Conservation (phyloP, 2,797 vertebrate species). For the Falco columbarius region DNA sequence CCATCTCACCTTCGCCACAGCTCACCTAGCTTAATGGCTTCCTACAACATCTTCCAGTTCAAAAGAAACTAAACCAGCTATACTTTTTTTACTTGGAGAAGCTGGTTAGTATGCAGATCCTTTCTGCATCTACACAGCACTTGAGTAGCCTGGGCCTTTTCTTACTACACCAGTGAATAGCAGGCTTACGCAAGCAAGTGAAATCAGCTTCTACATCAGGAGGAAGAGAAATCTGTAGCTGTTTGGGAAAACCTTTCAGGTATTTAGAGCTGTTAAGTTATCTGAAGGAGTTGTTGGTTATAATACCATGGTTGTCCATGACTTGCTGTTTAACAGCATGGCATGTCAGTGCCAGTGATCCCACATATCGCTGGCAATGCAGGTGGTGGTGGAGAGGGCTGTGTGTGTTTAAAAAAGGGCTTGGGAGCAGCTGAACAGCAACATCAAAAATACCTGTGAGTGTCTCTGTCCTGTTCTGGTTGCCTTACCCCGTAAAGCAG, state of each 20-base stretch:
- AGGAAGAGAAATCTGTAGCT: conserved; percentile 61
- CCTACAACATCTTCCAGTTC: conserved; percentile 31
- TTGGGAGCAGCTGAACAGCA: background rate
- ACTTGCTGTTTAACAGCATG: background rate
- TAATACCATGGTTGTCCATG: background rate
- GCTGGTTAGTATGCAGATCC: conserved; percentile 39
- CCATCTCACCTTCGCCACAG: background rate
- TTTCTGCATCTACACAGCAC: conserved; percentile 51
- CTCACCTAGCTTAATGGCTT: conserved; percentile 43
- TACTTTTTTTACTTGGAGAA: conserved; percentile 35
- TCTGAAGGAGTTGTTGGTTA: conserved; percentile 15
- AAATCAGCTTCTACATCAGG: conserved; percentile 51
- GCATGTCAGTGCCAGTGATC: background rate
- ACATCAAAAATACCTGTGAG: background rate
- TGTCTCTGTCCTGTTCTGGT: background rate
- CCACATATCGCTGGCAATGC: background rate
- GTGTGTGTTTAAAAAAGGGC: background rate
- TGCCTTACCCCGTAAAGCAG: background rate
- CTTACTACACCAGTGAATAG: conserved; percentile 63
- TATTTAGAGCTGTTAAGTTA: conserved; percentile 56
- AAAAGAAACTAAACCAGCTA: conserved; percentile 40
- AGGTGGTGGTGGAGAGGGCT: background rate
- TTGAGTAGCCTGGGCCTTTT: conserved; percentile 51
- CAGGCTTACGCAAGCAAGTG: conserved; percentile 61
- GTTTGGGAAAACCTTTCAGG: conserved; percentile 1